These are phyloP conservation scores for Polydrusus tereticollis DNA, from an alignment of 2,888 invertebrate species.

Conservation along the genomic window DNA sequence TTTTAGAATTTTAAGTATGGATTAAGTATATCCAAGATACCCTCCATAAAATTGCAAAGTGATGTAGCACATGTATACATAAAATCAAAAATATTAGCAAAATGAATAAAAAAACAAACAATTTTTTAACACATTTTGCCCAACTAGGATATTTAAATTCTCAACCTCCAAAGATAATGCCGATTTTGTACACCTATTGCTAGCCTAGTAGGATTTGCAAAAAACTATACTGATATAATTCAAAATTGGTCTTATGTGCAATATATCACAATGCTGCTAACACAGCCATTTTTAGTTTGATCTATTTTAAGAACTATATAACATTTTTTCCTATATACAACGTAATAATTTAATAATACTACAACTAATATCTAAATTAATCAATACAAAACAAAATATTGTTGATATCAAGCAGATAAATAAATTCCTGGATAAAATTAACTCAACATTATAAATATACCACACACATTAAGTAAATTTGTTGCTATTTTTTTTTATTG, in stretches of 20 bases:
- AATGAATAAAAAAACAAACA: neutral
- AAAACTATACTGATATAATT: neutral
- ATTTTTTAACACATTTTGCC: too few relatives aligned
- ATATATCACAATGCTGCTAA: constrained; percentile 30
- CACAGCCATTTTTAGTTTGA: constrained; percentile 21
- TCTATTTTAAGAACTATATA: neutral
- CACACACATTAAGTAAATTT: too few relatives aligned
- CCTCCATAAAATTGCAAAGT: too few relatives aligned
- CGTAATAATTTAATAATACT: neutral
- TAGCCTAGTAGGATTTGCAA: neutral
- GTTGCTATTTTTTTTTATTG: too few relatives aligned
- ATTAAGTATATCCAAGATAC: neutral
- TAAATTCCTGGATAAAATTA: too few relatives aligned
- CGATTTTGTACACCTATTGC: too few relatives aligned
- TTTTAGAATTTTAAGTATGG: neutral
- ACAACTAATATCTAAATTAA: neutral
- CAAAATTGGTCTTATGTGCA: constrained; percentile 22
- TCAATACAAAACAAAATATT: too few relatives aligned
- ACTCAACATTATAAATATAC: too few relatives aligned
- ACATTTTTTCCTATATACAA: neutral
- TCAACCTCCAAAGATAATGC: too few relatives aligned
- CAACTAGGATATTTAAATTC: too few relatives aligned
- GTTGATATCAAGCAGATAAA: too few relatives aligned
- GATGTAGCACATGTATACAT: neutral
- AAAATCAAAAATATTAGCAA: neutral